Evolutionary conservation across 2,113 vertebrate species (phyloP), one percentile per base, ranked within the genome.

Genomic region (Cyprinodon tularosa): DNA sequence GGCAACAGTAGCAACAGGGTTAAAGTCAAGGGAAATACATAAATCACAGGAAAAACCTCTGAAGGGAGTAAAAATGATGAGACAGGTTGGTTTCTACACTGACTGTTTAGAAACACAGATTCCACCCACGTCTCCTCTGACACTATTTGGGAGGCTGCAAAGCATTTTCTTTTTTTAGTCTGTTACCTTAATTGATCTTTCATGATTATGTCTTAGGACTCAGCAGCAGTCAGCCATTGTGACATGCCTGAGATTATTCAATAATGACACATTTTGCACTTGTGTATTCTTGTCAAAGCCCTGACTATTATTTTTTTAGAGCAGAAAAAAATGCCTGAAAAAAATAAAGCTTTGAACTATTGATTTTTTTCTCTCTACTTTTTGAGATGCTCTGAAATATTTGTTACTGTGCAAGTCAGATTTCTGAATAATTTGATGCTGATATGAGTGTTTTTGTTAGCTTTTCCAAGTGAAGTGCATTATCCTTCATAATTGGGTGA

Each of bases 311-410:
- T 80, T 84, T 84, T 82, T 20, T 20, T 76, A 66, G 80, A 85
- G 85, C 79, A 79, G 80, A 85, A 81, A 48, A 89, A 62, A 90
- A 87, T 85, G 72, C 82, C 80, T 82, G 87, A 74, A 78, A 90
- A 61, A 89, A 88, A 87, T 53, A 77, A 80, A 77, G 75, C 81
- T 90, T 90, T 91, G 83, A 89, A 87, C 80, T 90, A 88, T 90
- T 72, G 77, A 90, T 88, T 91, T 76, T 76, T 87, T 83, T 66
- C 48, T 76, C 83, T 87, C 80, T 29, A 29, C 29, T 80, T 82
- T 87, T 86, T 86, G 82, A 70, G 38, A 70, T 64, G 63, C 85
- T 90, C 88, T 87, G 84, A 88, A 84, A 86, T 85, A 83, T 90
- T 83, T 44, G 66, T 72, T 65, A 84, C 76, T 82, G 68, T 48